Conservation (phyloP, 2,888 invertebrate genomes). For the Ormyrus nitidulus region DNA sequence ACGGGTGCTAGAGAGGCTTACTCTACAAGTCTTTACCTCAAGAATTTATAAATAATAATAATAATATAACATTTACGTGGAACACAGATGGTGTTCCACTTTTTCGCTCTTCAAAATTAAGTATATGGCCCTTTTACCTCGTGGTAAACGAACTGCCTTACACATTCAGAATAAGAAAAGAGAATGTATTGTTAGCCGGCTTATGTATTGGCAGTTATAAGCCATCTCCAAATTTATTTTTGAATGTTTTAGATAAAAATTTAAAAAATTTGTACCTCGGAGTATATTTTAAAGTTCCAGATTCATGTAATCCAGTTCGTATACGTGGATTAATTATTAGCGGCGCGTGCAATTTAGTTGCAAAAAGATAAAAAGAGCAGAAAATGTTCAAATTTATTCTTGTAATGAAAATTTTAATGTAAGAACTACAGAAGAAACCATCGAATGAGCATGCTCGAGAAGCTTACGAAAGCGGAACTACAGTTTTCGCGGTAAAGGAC, state of each 20-base stretch:
- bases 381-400: conserved; percentile 19
- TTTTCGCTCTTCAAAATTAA: conserved; percentile 54
- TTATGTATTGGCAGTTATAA: conserved; percentile 29
- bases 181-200: conserved; percentile 24
- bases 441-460: neutral
- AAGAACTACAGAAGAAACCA: conserved; percentile 16
- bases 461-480: neutral
- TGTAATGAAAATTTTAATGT: conserved; percentile 20
- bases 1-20: conserved; percentile 56
- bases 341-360: conserved; percentile 32
- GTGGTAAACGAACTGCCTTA: conserved; percentile 47
- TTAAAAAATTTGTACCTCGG: conserved; percentile 24
- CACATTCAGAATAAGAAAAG: conserved; percentile 8
- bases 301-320: neutral
- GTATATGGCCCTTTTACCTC: conserved; percentile 47
- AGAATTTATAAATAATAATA: conserved; percentile 37
- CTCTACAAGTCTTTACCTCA: conserved; percentile 47
- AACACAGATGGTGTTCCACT: conserved; percentile 54
- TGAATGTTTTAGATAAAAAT: conserved; percentile 2
- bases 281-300: neutral
- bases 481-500: conserved; percentile 27
- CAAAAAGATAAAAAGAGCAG: neutral
- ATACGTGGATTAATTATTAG: conserved; percentile 16
- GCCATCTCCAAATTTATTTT: conserved; percentile 15
- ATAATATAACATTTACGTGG: conserved; percentile 56